Conservation (phyloP, 1,140 invertebrate species). For the Galleria mellonella region DNA sequence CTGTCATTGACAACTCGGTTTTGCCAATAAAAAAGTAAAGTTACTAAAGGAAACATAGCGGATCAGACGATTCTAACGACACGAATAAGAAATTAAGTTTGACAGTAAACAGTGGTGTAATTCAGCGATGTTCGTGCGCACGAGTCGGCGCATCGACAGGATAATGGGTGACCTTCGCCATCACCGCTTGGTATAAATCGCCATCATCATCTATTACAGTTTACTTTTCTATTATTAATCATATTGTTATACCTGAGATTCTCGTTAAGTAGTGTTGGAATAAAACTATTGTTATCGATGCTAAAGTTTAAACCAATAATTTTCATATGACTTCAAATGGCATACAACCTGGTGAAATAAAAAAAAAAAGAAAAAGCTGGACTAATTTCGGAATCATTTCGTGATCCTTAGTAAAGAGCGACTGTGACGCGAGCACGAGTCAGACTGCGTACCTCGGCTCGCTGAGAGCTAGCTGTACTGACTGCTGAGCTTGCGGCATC, state of each 20-base stretch:
- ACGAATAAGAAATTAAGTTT: slow-evolving; percentile 64
- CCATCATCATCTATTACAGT: slow-evolving; percentile 28
- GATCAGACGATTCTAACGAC: slow-evolving; percentile 54
- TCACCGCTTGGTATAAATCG: slow-evolving; percentile 37
- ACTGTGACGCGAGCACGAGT: no score
- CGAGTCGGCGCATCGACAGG: slow-evolving; percentile 62
- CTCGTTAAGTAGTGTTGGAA: slow-evolving; percentile 2
- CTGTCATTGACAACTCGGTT: no score
- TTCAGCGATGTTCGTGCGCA: slow-evolving; percentile 67
- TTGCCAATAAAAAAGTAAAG: no score
- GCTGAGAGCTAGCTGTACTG: background rate
- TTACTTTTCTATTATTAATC: slow-evolving; percentile 47
- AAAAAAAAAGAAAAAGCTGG: background rate
- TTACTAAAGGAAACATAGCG: no score
- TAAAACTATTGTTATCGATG: background rate
- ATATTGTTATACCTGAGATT: slow-evolving; percentile 25
- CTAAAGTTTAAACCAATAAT: background rate
- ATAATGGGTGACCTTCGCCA: slow-evolving; percentile 43
- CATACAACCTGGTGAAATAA: no score
- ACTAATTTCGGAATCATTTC: no score
- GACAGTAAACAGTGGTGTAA: slow-evolving; percentile 69
- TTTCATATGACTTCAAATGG: background rate
- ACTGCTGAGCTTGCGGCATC: no score
- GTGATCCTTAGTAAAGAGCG: no score
- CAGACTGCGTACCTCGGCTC: no score